phyloP scores from a whole-genome alignment of 2,888 invertebrate genomes.

The Harpalus rufipes region DNA sequence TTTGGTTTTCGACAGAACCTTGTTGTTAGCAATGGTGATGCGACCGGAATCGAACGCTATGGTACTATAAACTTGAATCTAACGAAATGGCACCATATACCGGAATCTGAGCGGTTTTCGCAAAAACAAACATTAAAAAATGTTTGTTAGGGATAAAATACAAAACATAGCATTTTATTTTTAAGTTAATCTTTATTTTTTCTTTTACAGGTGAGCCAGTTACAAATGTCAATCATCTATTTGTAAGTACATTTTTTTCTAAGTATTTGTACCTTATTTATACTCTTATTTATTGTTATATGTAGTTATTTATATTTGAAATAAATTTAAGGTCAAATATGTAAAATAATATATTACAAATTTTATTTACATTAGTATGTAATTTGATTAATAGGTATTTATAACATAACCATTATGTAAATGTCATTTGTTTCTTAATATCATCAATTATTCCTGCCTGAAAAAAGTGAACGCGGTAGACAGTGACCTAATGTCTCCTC shows the following conservation, averaged over 20 bases:
- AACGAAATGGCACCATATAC: no score
- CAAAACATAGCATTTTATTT: neutral
- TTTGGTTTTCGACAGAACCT: no score
- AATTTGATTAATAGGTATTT: neutral
- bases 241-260: neutral
- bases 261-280: neutral
- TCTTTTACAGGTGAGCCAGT: neutral
- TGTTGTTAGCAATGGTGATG: no score
- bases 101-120: no score
- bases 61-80: no score
- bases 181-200: neutral
- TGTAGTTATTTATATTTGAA: neutral
- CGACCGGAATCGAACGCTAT: no score
- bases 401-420: neutral
- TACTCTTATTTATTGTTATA: neutral
- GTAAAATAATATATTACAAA: no score
- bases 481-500: conserved; percentile 7
- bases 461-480: conserved; percentile 25
- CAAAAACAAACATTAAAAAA: no score
- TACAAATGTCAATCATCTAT: neutral
- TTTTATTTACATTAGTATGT: neutral
- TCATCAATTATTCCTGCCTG: neutral
- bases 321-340: neutral
- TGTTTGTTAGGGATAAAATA: neutral
- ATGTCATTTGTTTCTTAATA: conserved; percentile 2